phyloP scores from a whole-genome alignment of 2,113 vertebrate species.

The Willisornis vidua region DNA sequence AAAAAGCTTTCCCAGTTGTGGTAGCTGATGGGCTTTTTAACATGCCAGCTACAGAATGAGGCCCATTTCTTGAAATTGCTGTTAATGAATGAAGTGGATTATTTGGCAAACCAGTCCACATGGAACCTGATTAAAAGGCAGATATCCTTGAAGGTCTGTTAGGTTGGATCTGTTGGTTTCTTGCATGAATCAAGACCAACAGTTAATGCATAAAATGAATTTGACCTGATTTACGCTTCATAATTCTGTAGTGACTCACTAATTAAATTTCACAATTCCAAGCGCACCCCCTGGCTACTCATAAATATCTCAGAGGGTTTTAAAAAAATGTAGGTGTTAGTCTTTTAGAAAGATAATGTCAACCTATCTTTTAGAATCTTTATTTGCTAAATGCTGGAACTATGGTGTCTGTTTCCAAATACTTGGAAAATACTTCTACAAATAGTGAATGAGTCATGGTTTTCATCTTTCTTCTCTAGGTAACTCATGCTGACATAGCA shows the following conservation, averaged over 20 bases:
- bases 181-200: not conserved
- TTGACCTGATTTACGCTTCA: constrained; percentile 31
- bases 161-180: not conserved
- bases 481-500: not conserved
- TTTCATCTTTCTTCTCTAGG: constrained; percentile 24
- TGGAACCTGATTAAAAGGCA: constrained; percentile 7
- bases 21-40: not conserved
- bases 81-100: not conserved
- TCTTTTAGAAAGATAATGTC: constrained; percentile 29
- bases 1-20: not conserved
- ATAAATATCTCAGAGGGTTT: constrained; percentile 53
- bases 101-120: not conserved
- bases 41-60: not conserved
- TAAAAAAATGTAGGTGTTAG: constrained; percentile 38
- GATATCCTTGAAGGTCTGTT: not conserved
- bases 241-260: constrained; percentile 57
- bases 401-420: constrained; percentile 40
- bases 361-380: constrained; percentile 40
- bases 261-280: constrained; percentile 65
- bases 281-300: constrained; percentile 51
- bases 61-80: not conserved
- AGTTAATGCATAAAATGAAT: constrained; percentile 32
- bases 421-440: constrained; percentile 51
- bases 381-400: constrained; percentile 35
- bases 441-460: constrained; percentile 44